These are phyloP conservation scores for Philopotamus ludificatus DNA, from an alignment of 1,140 invertebrate genomes.

Conservation along the genomic window DNA sequence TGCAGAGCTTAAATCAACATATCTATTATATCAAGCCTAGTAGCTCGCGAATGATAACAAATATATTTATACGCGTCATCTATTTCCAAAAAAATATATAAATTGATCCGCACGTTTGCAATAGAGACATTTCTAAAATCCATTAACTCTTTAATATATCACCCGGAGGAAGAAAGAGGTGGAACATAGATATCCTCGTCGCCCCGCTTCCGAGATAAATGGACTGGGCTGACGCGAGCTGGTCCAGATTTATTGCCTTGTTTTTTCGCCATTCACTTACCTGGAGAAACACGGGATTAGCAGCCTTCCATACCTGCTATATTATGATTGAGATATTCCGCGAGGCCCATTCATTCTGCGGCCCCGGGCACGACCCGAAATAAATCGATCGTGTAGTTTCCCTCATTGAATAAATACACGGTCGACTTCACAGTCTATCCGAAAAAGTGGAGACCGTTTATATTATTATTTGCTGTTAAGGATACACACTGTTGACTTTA, in stretches of 20 bases:
- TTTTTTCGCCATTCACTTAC: conserved; percentile 32
- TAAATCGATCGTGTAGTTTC: not conserved
- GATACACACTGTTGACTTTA: too few relatives aligned
- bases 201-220: conserved; percentile 21
- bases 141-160: conserved; percentile 33
- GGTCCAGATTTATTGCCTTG: conserved; percentile 29
- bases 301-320: conserved; percentile 9
- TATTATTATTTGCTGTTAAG: too few relatives aligned
- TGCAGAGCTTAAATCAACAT: not conserved
- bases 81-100: too few relatives aligned
- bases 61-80: too few relatives aligned
- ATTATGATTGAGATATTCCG: conserved; percentile 26
- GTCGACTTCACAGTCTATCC: too few relatives aligned
- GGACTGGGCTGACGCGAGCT: conserved; percentile 27
- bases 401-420: not conserved
- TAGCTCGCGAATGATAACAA: too few relatives aligned
- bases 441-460: too few relatives aligned
- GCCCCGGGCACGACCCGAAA: too few relatives aligned
- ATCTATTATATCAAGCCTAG: not conserved
- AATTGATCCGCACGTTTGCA: too few relatives aligned
- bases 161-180: not conserved
- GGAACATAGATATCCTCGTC: not conserved
- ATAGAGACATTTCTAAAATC: conserved; percentile 24
- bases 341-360: not conserved
- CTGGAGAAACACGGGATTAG: conserved; percentile 30